Base-by-base conservation (phyloP, 2,113 vertebrate species). In the Cyprinodon brontotheroides region DNA sequence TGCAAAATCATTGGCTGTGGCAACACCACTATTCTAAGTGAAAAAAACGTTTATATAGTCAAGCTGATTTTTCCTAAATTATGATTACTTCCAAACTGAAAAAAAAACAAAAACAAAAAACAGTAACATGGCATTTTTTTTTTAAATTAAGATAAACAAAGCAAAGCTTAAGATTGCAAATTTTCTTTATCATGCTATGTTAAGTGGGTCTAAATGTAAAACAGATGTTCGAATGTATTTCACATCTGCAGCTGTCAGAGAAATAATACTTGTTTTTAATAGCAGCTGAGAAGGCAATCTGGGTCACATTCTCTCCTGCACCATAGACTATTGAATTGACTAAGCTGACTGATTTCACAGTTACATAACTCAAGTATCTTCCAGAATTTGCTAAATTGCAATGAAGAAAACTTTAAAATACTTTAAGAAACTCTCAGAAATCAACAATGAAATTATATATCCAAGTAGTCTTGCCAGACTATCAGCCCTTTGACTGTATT, bases 281-380 rank as follows among this genome's bases (percentile, higher is more conserved):
- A 84, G 67, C 57, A 77, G 67, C 75, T 64, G 70, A 77, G 64
- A 22, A 36, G 62, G 39, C 70, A 62, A 75, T 68, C 70, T 69
- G 71, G 68, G 79, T 70, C 64, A 79, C 29, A 12, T 22, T 68
- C 29, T 53, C 70, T 66, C 41, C 14, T 59, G 47, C 79, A 75
- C 65, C 47, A 41, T 80, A 70, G 62, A 86, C 39, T 53, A 77
- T 68, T 65, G 75, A 53, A 65, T 57, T 77, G 80, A 86, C 50
- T 89, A 84, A 74, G 75, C 59, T 65, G 17, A 53, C 66, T 14
- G 15, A 79, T 68, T 62, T 68, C 70, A 80, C 47, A 65, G 64
- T 38, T 47, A 57, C 72, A 72, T 67, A 29, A 29, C 29, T 29
- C 1, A 41, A 68, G 74, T 72, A 59, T 70, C 74, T 73, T 74